Evolutionary conservation across 2,797 vertebrate species (phyloP), one percentile per base, ranked within the genome.

Genomic region (Centroberyx gerrardi): DNA sequence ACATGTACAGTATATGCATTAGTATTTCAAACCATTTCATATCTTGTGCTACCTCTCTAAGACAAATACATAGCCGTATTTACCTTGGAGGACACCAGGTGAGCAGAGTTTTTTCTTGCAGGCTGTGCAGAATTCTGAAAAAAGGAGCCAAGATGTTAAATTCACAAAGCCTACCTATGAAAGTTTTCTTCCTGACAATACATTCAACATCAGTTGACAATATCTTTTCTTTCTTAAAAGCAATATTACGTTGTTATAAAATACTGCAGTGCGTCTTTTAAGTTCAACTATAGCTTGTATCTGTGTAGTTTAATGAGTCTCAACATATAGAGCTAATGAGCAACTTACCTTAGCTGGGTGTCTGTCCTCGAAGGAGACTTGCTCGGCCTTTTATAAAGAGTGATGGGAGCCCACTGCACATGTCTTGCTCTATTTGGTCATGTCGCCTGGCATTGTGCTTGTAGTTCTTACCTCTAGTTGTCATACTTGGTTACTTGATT

Each of bases 271-370:
- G 38, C 8, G 10, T 40, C 9, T 10, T 40, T 3, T 40, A 12
- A 40, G 38, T 40, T 10, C 12, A 40, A 40, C 9, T 40, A 1
- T 29, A 62, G 36, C 0, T 40, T 62, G 5, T 5, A 56, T n/a
- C 22, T 2, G 2, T 62, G 2, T 40, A 64, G 5, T 51, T 28
- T 15, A 67, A 54, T 54, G 3, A 53, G 10, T 33, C n/a, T 36
- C 2, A 48, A 31, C 15, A 44, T 9, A 48, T 71, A 2, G 1
- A 40, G 31, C 22, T 17, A 33, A 1, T 4, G n/a, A 64, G 58
- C 76, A 56, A 74, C 91, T 44, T 88, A 93, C 93, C 91, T 93
- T 92, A 82, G 79, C 94, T 94, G 82, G 93, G 66, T 77, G 80
- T 70, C 81, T 83, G 82, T 91, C 62, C 55, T 56, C 22, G 8